Conservation (phyloP, 2,797 vertebrate genomes). For the Pangasius macronema region DNA sequence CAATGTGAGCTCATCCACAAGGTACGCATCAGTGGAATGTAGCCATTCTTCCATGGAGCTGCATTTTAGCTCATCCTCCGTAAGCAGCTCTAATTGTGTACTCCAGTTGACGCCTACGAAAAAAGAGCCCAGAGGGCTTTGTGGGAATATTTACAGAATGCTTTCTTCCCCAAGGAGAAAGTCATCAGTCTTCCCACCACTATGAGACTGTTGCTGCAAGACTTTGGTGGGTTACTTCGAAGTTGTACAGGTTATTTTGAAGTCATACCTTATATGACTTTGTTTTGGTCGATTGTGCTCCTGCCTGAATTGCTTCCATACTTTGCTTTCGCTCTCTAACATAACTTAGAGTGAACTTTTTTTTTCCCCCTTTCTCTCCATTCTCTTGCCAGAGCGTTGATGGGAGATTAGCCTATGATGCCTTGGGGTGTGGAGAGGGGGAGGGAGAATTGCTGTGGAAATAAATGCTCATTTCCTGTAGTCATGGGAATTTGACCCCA, state of each 20-base stretch:
- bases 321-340: constrained; percentile 24
- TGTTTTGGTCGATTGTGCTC: constrained; percentile 18
- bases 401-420: constrained; percentile 53
- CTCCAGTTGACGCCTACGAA: constrained; percentile 32
- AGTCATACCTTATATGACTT: constrained; percentile 37
- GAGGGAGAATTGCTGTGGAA: constrained; percentile 63
- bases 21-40: constrained; percentile 20
- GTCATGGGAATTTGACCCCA: constrained; percentile 77
- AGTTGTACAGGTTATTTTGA: constrained; percentile 30
- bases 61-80: constrained; percentile 36
- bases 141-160: constrained; percentile 55
- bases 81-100: constrained; percentile 27
- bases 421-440: constrained; percentile 56
- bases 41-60: constrained; percentile 5
- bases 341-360: constrained; percentile 26
- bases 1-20: constrained; percentile 24
- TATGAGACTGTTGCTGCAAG: background rate
- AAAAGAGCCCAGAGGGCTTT: constrained; percentile 44
- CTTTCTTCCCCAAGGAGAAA: constrained; percentile 55
- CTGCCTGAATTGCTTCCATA: constrained; percentile 30
- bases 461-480: constrained; percentile 80
- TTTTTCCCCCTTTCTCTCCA: constrained; percentile 4
- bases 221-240: background rate
- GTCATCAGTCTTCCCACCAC: constrained; percentile 48
- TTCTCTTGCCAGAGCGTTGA: constrained; percentile 14